phyloP scores from a whole-genome alignment of 2,797 vertebrate genomes.

The Nannoperca australis region DNA sequence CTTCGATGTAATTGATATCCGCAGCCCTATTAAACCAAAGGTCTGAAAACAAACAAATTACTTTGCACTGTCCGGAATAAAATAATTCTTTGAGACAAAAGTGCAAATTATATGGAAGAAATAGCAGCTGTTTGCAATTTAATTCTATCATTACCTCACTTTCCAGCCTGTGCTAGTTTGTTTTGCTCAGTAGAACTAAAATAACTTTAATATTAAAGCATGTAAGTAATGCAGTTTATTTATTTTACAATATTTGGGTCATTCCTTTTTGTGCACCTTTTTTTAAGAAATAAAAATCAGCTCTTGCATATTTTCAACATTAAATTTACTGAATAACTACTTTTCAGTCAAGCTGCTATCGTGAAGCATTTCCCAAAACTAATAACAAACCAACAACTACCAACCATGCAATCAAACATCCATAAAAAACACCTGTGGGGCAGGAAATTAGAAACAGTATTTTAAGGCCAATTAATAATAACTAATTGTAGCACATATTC shows the following conservation, averaged over 20 bases:
- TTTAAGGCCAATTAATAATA: neutral
- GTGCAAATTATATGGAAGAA: slow-evolving; percentile 29
- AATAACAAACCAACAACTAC: slow-evolving; percentile 6
- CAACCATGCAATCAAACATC: neutral
- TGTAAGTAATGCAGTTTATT: slow-evolving; percentile 18
- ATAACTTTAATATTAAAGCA: slow-evolving; percentile 35
- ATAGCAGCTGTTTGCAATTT: slow-evolving; percentile 50
- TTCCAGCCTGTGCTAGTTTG: slow-evolving; percentile 15
- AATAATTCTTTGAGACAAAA: slow-evolving; percentile 44
- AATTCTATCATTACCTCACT: slow-evolving; percentile 34
- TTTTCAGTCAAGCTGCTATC: neutral
- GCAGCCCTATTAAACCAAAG: slow-evolving; percentile 68
- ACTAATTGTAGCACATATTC: neutral
- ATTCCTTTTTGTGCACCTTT: slow-evolving; percentile 10
- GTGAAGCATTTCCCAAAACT: neutral
- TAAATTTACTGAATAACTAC: neutral
- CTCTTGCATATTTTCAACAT: neutral
- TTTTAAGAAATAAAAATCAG: slow-evolving; percentile 7
- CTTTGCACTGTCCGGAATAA: slow-evolving; percentile 57
- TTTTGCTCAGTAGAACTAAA: slow-evolving; percentile 23
- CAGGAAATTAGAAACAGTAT: neutral
- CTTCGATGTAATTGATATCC: slow-evolving; percentile 78
- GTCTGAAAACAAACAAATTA: slow-evolving; percentile 76
- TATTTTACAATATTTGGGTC: slow-evolving; percentile 9
- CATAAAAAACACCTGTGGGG: slow-evolving; percentile 3